Percentiles rank a stretch among this genome's conserved stretches.
Evolutionary conservation across 2,113 vertebrate species (phyloP).

Genomic region (Coptodon rendalli): DNA sequence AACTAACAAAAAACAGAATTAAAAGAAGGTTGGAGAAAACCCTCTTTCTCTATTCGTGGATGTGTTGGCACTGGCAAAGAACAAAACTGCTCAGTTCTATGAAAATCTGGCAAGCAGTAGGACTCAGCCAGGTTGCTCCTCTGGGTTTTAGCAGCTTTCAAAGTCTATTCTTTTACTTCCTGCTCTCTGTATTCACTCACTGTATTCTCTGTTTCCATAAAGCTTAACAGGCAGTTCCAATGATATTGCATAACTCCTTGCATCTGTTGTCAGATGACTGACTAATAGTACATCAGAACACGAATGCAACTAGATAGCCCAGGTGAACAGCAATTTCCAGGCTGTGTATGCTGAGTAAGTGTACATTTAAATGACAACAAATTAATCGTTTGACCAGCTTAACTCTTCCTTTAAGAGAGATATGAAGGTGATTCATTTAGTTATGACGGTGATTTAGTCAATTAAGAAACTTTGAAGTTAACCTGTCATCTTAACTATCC

Average conservation of each 20-base stretch:
- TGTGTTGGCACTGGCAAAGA: neutral
- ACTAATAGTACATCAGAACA: neutral
- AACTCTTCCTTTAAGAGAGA: neutral
- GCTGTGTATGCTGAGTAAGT: neutral
- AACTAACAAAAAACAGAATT: neutral
- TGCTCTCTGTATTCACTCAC: neutral
- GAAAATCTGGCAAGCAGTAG: neutral
- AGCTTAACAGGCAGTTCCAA: neutral
- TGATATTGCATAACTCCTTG: neutral
- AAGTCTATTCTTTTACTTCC: neutral
- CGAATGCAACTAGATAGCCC: neutral
- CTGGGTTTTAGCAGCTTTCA: neutral
- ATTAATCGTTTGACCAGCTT: neutral
- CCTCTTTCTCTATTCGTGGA: neutral
- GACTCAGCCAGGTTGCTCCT: neutral
- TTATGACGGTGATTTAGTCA: neutral
- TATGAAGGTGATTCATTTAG: neutral
- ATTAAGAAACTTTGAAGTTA: neutral
- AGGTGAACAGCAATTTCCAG: neutral
- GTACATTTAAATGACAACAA: neutral
- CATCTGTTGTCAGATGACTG: neutral
- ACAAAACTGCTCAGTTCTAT: neutral
- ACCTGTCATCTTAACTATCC: neutral
- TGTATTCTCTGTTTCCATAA: neutral
- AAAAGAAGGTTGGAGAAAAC: neutral